These are phyloP conservation scores for Apteryx owenii DNA, from an alignment of 2,113 vertebrate species.

Conservation along the genomic window DNA sequence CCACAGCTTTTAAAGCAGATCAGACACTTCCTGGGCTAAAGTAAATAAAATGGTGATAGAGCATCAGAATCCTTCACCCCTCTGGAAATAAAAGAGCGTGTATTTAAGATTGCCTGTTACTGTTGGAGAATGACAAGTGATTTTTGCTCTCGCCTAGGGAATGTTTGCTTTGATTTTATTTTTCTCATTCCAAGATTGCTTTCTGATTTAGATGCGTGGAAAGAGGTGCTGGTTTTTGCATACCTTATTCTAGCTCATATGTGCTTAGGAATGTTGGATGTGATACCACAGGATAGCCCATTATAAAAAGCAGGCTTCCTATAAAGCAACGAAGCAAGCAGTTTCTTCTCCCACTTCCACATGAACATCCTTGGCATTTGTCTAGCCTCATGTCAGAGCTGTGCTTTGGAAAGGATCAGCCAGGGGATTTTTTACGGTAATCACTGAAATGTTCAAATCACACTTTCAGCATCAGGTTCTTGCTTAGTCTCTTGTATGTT, in stretches of 20 bases:
- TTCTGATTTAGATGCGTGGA: not conserved
- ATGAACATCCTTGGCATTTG: not conserved
- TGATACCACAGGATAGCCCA: not conserved
- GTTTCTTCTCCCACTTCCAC: not conserved
- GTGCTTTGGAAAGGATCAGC: not conserved
- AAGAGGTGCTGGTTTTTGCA: not conserved
- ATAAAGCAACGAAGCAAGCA: not conserved
- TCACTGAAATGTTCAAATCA: not conserved
- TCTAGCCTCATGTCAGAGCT: not conserved
- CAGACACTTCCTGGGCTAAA: constrained; percentile 35
- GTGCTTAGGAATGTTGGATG: not conserved
- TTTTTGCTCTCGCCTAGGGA: constrained; percentile 24
- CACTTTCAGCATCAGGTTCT: not conserved
- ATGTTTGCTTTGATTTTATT: not conserved
- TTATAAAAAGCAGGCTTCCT: not conserved
- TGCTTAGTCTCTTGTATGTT: not conserved
- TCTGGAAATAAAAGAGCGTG: constrained; percentile 36
- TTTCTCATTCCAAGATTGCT: not conserved
- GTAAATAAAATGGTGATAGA: constrained; percentile 26
- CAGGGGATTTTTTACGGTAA: not conserved
- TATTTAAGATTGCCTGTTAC: constrained; percentile 65
- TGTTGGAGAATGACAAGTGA: constrained; percentile 62
- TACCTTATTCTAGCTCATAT: not conserved
- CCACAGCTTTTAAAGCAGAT: constrained; percentile 57
- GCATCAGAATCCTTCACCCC: constrained; percentile 33